phyloP scores from a whole-genome alignment of 1,140 invertebrate species.

The Zaprionus tsacasi region DNA sequence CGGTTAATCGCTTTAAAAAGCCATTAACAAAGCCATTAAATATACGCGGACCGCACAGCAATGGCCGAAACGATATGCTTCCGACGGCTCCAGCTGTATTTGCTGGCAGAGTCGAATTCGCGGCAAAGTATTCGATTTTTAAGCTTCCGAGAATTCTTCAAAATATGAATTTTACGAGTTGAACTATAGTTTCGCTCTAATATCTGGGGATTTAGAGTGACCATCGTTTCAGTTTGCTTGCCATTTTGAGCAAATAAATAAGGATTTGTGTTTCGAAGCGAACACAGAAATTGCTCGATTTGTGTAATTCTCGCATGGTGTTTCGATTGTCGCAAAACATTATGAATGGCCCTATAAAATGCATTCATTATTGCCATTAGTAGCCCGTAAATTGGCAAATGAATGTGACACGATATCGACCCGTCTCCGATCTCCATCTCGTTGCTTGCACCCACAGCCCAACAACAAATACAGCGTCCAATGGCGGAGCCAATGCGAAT shows the following conservation, averaged over 20 bases:
- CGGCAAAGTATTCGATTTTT: constrained; percentile 14
- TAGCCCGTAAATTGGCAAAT: constrained; percentile 78
- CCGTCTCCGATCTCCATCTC: neutral
- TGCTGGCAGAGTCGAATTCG: constrained; percentile 12
- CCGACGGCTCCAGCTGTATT: constrained; percentile 6
- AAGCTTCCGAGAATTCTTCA: constrained; percentile 32
- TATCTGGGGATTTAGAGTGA: neutral
- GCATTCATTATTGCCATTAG: constrained; percentile 82
- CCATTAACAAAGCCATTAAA: constrained; percentile 64
- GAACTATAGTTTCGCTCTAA: constrained; percentile 1
- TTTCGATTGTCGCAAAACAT: constrained; percentile 61
- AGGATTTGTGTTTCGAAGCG: constrained; percentile 26
- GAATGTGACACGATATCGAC: constrained; percentile 60
- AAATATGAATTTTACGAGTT: too few species aligned
- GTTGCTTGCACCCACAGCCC: constrained; percentile 24
- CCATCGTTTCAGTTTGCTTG: constrained; percentile 14
- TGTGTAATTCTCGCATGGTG: constrained; percentile 63
- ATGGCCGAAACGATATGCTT: constrained; percentile 11
- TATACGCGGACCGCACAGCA: constrained; percentile 15
- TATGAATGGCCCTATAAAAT: constrained; percentile 80
- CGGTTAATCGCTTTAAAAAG: constrained; percentile 74
- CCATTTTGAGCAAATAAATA: constrained; percentile 44
- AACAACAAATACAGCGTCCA: constrained; percentile 33
- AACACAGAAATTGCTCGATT: constrained; percentile 58
- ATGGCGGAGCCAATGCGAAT: constrained; percentile 43